Evolutionary conservation across 2,888 invertebrate species (phyloP), one percentile per base, ranked within the genome.

Genomic region (Eupithecia insigniata): DNA sequence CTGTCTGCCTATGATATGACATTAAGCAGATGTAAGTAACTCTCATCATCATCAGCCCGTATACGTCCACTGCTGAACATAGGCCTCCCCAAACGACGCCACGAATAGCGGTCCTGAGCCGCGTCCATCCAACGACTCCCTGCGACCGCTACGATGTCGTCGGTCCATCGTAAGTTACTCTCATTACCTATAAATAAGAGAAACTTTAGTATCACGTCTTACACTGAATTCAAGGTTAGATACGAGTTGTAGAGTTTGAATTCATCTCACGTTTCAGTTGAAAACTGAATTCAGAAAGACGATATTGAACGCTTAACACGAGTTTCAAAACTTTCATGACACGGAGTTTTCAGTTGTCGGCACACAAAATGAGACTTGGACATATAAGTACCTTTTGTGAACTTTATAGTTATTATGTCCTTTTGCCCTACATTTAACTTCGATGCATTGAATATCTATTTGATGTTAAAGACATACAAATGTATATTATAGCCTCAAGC

Each of bases 201-300:
- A 62, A 39, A 39, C 34, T 64, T 39, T 34, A 55, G 16, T 16
- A 70, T 64, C 62, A 70, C 62, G 67, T 64, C 22, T 72, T n/a
- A 12, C 58, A n/a, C 32, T 22, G n/a, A 34, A 62, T 58, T 67
- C 67, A 67, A 70, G 73, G 73, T 70, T 43, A 32, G 60, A 26
- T 36, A 43, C 36, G 61, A 36, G 61, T 51, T 66, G 66, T 61
- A 36, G 69, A 66, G 46, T 66, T 66, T 51, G 6, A 62, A 69
- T 71, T 71, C 55, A 51, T 39, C 65, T 67, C 73, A 66, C 67
- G 65, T 66, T 61, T 61, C n/a, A 28, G 67, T 68, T 43, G 68
- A 60, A 68, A 61, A 68, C 60, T 60, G 30, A 61, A 61, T 68
- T 61, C 43, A 43, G 61, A 36, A 36, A n/a, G n/a, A 36, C n/a